A percentile compares a stretch with the other conserved stretches of the same genome.
phyloP scores from a whole-genome alignment of 2,797 vertebrate genomes.

The Myiothlypis chrysogaster region DNA sequence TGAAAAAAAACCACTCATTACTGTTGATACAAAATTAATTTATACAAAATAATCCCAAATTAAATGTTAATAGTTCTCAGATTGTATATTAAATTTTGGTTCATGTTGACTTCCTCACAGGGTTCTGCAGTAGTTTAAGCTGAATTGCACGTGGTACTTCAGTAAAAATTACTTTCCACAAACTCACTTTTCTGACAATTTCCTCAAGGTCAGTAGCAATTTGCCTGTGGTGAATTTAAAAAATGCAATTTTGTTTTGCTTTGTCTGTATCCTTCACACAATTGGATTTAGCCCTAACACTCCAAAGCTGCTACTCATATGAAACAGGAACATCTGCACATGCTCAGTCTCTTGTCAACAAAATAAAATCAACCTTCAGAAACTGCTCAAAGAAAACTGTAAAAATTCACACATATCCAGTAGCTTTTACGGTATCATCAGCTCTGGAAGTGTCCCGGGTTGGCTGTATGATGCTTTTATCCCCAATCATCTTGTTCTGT shows the following conservation, averaged over 20 bases:
- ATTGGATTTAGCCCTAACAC: not conserved
- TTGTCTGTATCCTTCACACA: not conserved
- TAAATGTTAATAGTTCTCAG: not conserved
- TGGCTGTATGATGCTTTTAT: too few species aligned
- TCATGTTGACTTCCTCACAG: not conserved
- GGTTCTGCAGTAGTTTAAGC: not conserved
- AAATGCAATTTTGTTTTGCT: not conserved
- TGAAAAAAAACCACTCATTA: not conserved
- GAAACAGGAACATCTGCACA: not conserved
- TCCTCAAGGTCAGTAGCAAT: not conserved
- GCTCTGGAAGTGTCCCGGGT: not conserved
- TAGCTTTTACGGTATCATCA: not conserved
- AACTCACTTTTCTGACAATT: not conserved
- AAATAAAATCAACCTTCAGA: constrained; percentile 6
- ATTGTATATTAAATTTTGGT: not conserved
- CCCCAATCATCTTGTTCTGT: too few species aligned
- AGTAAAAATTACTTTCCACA: not conserved
- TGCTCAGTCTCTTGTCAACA: not conserved
- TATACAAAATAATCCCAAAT: not conserved
- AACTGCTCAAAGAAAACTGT: not conserved
- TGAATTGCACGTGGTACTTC: not conserved
- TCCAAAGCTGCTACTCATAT: not conserved
- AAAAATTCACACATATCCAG: not conserved
- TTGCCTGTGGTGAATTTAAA: not conserved
- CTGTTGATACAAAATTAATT: not conserved